Conservation (phyloP, 2,888 invertebrate species). For the Drosophila paracracens region DNA sequence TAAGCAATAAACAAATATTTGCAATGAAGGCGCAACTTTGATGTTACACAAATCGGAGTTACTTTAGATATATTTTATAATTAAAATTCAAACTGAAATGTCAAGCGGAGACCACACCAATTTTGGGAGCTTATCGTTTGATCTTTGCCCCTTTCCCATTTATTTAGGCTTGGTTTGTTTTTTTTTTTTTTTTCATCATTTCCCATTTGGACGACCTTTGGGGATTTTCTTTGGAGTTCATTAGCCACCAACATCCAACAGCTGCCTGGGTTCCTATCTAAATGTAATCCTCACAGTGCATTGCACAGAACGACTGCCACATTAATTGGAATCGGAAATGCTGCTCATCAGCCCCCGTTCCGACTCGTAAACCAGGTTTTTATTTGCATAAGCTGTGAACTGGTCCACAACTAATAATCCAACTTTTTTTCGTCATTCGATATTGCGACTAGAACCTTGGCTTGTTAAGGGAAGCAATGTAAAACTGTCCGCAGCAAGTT, state of each 20-base stretch:
- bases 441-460: background rate
- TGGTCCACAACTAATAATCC: slow-evolving; percentile 56
- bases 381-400: slow-evolving; percentile 54
- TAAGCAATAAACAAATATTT: slow-evolving; percentile 12
- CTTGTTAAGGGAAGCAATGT: background rate
- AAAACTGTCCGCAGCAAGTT: slow-evolving; percentile 16
- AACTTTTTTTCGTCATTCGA: slow-evolving; percentile 41
- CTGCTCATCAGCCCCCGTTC: background rate
- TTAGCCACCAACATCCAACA: slow-evolving; percentile 35
- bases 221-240: slow-evolving; percentile 3
- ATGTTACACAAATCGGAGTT: background rate
- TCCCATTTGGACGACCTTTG: slow-evolving; percentile 7
- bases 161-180: slow-evolving; percentile 1
- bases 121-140: background rate
- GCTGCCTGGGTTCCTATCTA: background rate
- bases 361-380: slow-evolving; percentile 1
- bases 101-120: slow-evolving; percentile 3
- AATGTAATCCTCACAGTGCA: slow-evolving; percentile 23
- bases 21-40: background rate
- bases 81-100: slow-evolving; percentile 25
- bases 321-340: slow-evolving; percentile 8
- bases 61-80: slow-evolving; percentile 18
- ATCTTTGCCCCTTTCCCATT: background rate
- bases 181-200: background rate
- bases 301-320: slow-evolving; percentile 26